Evolutionary conservation across 2,888 invertebrate species (phyloP).

Genomic region (Caenorhabditis japonica): DNA sequence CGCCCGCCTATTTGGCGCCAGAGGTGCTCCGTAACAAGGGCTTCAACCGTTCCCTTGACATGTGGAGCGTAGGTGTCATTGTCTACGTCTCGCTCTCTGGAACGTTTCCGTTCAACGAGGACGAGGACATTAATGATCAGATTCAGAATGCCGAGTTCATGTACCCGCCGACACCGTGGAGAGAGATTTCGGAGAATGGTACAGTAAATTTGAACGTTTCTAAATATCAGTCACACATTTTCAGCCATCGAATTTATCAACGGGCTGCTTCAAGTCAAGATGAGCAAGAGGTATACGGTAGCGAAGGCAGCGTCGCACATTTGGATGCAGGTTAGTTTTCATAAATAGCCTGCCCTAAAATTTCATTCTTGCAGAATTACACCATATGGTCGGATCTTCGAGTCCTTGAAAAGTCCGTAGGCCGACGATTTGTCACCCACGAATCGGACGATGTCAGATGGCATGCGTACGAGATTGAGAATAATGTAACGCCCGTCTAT

Average conservation of each 20-base stretch:
- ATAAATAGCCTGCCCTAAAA: background rate
- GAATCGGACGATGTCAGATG: slow-evolving; percentile 93
- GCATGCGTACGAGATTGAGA: slow-evolving; percentile 82
- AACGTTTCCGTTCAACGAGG: slow-evolving; percentile 99
- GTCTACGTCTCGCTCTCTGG: slow-evolving; percentile 95
- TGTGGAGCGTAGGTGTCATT: slow-evolving; percentile 99
- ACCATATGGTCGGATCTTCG: slow-evolving; percentile 95
- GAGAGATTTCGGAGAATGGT: slow-evolving; percentile 77
- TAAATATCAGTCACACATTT: slow-evolving; percentile 74
- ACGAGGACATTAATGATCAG: slow-evolving; percentile 99
- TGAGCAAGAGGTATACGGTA: slow-evolving; percentile 79
- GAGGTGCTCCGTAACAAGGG: slow-evolving; percentile 94
- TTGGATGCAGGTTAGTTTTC: slow-evolving; percentile 88
- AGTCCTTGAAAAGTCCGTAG: slow-evolving; percentile 86
- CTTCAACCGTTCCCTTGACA: slow-evolving; percentile 97
- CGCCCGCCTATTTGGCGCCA: slow-evolving; percentile 91
- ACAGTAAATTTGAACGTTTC: background rate
- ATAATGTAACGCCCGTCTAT: slow-evolving; percentile 77
- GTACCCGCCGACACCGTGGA: slow-evolving; percentile 98
- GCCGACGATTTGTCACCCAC: slow-evolving; percentile 88
- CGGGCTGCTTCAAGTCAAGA: slow-evolving; percentile 90
- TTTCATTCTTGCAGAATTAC: slow-evolving; percentile 82
- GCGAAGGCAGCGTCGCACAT: slow-evolving; percentile 94
- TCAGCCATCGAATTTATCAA: slow-evolving; percentile 97
- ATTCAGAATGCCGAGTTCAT: slow-evolving; percentile 99